Evolutionary conservation across 2,113 vertebrate genomes (phyloP).

Genomic region (Urocitellus parryii): DNA sequence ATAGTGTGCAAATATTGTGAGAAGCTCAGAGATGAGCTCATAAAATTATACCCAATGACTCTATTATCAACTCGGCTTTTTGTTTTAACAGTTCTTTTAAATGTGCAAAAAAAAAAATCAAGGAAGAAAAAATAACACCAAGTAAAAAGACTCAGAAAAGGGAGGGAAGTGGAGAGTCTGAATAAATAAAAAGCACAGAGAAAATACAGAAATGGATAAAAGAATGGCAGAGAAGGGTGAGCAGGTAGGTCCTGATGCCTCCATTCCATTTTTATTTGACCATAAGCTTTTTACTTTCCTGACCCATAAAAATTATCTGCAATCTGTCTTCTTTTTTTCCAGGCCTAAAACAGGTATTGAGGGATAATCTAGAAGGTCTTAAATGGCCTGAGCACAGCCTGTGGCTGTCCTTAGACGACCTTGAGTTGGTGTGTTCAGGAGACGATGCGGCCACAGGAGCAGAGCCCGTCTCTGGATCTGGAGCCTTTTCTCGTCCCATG

Average conservation of each 20-base stretch:
- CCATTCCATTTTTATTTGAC: background rate
- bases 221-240: too few relatives aligned
- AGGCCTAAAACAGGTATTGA: background rate
- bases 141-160: background rate
- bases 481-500: background rate
- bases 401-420: background rate
- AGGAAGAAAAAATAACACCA: background rate
- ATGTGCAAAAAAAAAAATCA: background rate
- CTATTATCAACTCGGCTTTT: background rate
- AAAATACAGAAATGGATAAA: background rate
- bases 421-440: background rate
- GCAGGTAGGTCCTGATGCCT: background rate
- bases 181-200: background rate
- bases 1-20: background rate
- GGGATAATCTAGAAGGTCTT: background rate
- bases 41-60: background rate
- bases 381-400: background rate
- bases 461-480: background rate
- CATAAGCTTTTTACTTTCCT: background rate
- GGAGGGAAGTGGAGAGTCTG: background rate
- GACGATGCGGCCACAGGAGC: background rate
- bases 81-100: constrained; percentile 5
- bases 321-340: background rate
- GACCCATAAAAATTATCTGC: background rate
- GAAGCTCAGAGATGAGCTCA: background rate